Conservation (phyloP, 2,888 invertebrate genomes). For the Aspidapion aeneum region DNA sequence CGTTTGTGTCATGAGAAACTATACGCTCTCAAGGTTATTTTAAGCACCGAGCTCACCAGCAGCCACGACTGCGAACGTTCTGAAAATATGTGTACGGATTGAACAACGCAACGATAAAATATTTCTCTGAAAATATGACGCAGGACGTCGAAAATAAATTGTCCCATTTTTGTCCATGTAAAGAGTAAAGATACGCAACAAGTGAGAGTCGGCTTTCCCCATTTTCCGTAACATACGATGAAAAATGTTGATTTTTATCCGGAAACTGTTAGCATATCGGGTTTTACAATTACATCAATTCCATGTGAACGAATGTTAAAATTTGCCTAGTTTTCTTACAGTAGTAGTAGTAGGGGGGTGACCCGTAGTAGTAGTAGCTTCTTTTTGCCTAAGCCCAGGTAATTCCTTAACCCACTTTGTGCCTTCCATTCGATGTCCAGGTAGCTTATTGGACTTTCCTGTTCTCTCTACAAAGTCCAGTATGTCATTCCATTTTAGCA, state of each 20-base stretch:
- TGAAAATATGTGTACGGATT: constrained; percentile 13
- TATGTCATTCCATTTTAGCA: no score
- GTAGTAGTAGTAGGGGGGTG: no score
- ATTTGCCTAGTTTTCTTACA: no score
- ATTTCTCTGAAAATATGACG: constrained; percentile 4
- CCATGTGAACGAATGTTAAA: no score
- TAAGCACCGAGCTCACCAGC: constrained; percentile 21
- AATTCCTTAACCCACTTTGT: no score
- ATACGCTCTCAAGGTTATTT: constrained; percentile 39
- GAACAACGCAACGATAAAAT: constrained; percentile 16
- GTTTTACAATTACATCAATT: no score
- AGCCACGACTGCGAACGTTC: no score
- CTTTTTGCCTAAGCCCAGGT: no score
- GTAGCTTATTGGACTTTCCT: no score
- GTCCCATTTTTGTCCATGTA: not conserved
- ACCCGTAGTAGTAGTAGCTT: no score
- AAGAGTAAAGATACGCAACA: not conserved
- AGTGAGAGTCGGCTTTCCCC: not conserved
- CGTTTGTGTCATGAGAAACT: constrained; percentile 39
- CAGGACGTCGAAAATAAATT: not conserved
- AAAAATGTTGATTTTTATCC: not conserved
- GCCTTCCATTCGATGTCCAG: no score
- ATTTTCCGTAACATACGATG: not conserved
- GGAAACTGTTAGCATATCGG: not conserved
- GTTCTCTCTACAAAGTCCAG: no score